Conservation (phyloP, 2,797 vertebrate genomes). For the Coendou prehensilis region DNA sequence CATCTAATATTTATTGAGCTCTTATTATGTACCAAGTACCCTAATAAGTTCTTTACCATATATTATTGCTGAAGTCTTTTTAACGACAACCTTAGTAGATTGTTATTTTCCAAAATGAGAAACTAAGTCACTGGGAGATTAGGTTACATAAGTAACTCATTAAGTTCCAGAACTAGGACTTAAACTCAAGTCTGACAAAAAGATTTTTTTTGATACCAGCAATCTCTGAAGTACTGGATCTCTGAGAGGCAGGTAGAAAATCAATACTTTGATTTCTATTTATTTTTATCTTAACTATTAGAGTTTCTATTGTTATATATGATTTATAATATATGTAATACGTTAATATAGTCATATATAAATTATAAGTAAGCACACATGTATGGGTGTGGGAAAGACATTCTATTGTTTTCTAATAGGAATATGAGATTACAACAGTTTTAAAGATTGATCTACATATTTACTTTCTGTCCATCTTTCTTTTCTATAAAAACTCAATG, state of each 20-base stretch:
- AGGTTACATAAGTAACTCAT: background rate
- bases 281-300: background rate
- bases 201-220: background rate
- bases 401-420: background rate
- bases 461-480: background rate
- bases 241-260: background rate
- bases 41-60: background rate
- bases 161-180: background rate
- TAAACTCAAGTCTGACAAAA: background rate
- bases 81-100: background rate
- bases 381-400: background rate
- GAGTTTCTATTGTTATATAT: background rate
- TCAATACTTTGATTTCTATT: background rate
- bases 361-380: background rate
- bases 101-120: constrained; percentile 21
- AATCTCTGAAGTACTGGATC: background rate
- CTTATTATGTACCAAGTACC: background rate
- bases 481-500: background rate
- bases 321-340: background rate
- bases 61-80: background rate
- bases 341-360: background rate
- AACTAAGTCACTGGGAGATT: background rate
- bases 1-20: background rate
- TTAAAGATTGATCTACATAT: background rate
- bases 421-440: constrained; percentile 2